A percentile compares a stretch with the other conserved stretches of the same genome.
phyloP scores from a whole-genome alignment of 2,113 vertebrate species.

The Oncorhynchus nerka region DNA sequence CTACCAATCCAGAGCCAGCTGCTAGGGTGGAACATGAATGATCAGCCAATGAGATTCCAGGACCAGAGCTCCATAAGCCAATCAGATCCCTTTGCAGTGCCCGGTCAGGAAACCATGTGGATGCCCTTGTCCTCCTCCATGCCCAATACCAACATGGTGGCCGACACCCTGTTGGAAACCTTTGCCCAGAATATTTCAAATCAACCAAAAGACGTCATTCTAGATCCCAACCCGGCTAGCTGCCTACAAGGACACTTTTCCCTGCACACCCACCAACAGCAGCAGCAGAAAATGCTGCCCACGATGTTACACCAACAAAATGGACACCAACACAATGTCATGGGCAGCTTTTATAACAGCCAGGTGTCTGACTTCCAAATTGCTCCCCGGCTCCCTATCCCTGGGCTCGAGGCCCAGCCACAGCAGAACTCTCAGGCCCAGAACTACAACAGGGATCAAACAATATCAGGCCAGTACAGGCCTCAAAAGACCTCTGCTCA shows the following conservation, averaged over 20 bases:
- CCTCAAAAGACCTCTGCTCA: conserved; percentile 22
- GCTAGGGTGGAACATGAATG: neutral
- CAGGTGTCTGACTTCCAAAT: conserved; percentile 23
- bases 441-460: neutral
- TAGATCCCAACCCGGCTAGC: neutral
- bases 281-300: conserved; percentile 13
- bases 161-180: neutral
- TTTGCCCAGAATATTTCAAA: conserved; percentile 46
- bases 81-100: conserved; percentile 16
- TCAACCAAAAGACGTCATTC: conserved; percentile 1
- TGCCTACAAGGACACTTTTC: conserved; percentile 47
- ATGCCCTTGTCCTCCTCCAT: conserved; percentile 3
- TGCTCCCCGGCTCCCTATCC: neutral
- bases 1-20: conserved; percentile 33
- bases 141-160: conserved; percentile 15
- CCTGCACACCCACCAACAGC: conserved; percentile 29
- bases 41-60: conserved; percentile 25
- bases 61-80: conserved; percentile 21
- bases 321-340: conserved; percentile 22
- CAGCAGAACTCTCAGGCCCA: conserved; percentile 17
- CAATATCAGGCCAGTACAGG: conserved; percentile 14
- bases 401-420: neutral
- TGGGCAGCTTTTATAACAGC: conserved; percentile 2
- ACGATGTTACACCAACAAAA: conserved; percentile 3
- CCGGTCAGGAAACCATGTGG: conserved; percentile 46